Evolutionary conservation across 2,888 invertebrate species (phyloP).

Genomic region (Dusona sp.): DNA sequence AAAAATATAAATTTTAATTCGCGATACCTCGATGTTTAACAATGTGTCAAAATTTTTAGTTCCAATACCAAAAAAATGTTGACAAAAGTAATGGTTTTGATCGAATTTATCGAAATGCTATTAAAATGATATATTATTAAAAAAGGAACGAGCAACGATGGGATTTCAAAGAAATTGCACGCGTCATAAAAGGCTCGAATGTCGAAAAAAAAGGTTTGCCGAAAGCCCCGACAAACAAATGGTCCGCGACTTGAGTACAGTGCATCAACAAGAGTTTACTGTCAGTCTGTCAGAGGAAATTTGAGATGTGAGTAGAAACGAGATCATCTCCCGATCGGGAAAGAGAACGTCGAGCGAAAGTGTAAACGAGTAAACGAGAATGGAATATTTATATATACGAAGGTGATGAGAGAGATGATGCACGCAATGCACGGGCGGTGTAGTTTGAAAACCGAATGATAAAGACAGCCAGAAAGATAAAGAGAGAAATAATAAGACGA

Average conservation of each 20-base stretch:
- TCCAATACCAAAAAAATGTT: too few species aligned
- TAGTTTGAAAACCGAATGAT: neutral
- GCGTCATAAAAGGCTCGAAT: neutral
- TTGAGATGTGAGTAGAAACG: slow-evolving; percentile 36
- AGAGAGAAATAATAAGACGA: neutral
- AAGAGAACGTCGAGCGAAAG: slow-evolving; percentile 11
- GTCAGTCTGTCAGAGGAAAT: slow-evolving; percentile 27
- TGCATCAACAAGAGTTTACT: neutral
- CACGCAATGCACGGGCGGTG: neutral
- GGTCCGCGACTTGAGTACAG: neutral
- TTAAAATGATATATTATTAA: too few species aligned
- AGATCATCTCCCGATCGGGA: slow-evolving; percentile 19
- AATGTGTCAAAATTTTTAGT: too few species aligned
- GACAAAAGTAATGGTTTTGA: too few species aligned
- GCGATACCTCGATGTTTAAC: too few species aligned
- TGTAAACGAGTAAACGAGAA: slow-evolving; percentile 40
- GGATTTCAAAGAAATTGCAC: too few species aligned
- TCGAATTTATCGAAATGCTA: too few species aligned
- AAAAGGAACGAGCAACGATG: too few species aligned
- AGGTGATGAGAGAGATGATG: slow-evolving; percentile 20
- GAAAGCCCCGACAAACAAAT: neutral
- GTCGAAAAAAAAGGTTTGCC: neutral
- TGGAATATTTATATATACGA: slow-evolving; percentile 38
- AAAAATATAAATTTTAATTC: too few species aligned
- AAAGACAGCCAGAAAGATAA: neutral